Conservation (phyloP, 2,113 vertebrate species). For the Protomyctophum bolini region DNA sequence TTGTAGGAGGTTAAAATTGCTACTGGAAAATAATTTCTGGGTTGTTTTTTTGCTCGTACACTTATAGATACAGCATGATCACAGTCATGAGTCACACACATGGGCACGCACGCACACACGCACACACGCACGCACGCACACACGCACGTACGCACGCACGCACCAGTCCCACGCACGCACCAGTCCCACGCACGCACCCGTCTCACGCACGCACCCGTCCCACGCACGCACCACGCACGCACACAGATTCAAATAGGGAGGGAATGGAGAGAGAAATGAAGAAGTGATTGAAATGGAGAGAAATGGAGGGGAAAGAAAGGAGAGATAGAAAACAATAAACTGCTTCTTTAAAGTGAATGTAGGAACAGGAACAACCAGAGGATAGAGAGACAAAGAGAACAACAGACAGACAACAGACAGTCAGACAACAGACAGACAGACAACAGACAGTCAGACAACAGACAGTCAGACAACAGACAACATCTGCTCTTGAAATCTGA, state of each 20-base stretch:
- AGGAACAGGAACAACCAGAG: too few relatives aligned
- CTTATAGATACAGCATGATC: constrained; percentile 50
- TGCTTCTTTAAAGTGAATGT: too few relatives aligned
- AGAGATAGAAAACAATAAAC: constrained; percentile 14
- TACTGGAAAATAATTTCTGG: constrained; percentile 17
- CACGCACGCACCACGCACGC: too few relatives aligned
- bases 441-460: not conserved
- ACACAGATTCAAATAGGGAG: not conserved
- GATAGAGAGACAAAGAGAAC: too few relatives aligned
- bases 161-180: not conserved
- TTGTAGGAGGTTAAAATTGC: not conserved
- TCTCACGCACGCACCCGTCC: not conserved
- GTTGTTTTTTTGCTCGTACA: constrained; percentile 55
- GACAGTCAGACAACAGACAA: too few relatives aligned
- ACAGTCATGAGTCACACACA: not conserved
- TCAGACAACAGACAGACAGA: not conserved
- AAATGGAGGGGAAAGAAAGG: constrained; percentile 12
- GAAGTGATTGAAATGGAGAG: constrained; percentile 44
- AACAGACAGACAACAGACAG: too few relatives aligned
- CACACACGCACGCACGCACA: not conserved
- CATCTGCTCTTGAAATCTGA: too few relatives aligned
- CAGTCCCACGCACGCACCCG: not conserved
- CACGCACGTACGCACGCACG: too few relatives aligned
- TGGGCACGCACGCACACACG: not conserved
- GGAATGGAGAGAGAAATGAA: not conserved